Evolutionary conservation across 2,888 invertebrate species (phyloP).

Genomic region (Melipona bicolor): DNA sequence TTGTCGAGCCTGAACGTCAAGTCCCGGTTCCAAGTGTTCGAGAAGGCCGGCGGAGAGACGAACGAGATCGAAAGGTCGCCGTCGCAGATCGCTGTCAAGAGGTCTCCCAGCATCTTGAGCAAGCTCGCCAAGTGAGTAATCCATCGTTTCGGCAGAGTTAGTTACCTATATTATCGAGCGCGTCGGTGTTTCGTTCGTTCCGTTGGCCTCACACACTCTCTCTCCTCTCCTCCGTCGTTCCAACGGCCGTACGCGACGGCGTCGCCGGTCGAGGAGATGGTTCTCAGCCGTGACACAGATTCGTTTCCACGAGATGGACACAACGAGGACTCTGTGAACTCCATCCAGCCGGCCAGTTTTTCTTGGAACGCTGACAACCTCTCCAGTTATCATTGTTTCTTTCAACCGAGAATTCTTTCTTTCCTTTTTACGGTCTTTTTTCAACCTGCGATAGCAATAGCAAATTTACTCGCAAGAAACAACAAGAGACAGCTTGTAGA

Average conservation of each 20-base stretch:
- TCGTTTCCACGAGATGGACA: constrained; percentile 33
- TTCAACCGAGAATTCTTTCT: neutral
- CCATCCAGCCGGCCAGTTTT: constrained; percentile 12
- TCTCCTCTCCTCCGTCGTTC: constrained; percentile 8
- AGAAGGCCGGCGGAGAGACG: constrained; percentile 86
- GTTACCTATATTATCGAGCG: neutral
- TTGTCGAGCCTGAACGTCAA: constrained; percentile 92
- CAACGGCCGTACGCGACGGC: constrained; percentile 5
- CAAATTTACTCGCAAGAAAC: no score
- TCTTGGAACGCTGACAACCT: constrained; percentile 18
- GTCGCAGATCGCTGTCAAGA: constrained; percentile 86
- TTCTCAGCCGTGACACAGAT: constrained; percentile 62
- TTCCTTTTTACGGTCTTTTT: neutral
- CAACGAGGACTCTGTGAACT: constrained; percentile 43
- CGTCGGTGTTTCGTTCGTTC: constrained; percentile 6
- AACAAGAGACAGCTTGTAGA: no score
- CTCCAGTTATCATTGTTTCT: neutral
- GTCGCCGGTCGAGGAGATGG: constrained; percentile 25
- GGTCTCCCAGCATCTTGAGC: constrained; percentile 91
- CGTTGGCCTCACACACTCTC: constrained; percentile 5
- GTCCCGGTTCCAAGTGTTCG: constrained; percentile 94
- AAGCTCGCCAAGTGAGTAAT: constrained; percentile 90
- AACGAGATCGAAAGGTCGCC: constrained; percentile 85
- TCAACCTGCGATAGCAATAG: no score
- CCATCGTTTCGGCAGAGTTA: neutral